Conservation (phyloP, 1,140 invertebrate species). For the Trichomalopsis sarcophagae region DNA sequence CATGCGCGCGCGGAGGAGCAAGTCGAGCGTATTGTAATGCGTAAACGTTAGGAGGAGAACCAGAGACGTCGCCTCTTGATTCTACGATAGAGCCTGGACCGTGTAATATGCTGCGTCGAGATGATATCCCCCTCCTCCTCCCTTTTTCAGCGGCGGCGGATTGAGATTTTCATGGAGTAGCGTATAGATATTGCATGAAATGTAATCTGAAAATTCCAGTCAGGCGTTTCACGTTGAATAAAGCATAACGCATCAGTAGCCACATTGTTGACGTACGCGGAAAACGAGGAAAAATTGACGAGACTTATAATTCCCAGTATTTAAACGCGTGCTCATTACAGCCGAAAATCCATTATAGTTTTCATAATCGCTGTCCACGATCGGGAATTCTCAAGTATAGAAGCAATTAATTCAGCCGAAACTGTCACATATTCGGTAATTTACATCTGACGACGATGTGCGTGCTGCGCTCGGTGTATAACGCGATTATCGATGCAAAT, state of each 20-base stretch:
- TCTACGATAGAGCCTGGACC: background rate
- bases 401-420: constrained; percentile 8
- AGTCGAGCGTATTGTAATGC: constrained; percentile 7
- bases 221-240: too few species aligned
- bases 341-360: background rate
- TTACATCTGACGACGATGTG: background rate
- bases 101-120: background rate
- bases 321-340: background rate
- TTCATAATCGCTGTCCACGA: background rate
- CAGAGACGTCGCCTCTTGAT: constrained; percentile 5
- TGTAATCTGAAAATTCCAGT: too few species aligned
- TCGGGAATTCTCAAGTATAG: background rate
- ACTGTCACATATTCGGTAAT: constrained; percentile 26
- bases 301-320: too few species aligned
- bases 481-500: constrained; percentile 9
- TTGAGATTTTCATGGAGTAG: too few species aligned
- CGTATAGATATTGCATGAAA: too few species aligned
- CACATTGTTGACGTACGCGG: too few species aligned
- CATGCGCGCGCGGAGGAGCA: constrained; percentile 42
- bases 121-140: too few species aligned
- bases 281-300: too few species aligned
- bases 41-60: background rate
- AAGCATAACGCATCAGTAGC: too few species aligned
- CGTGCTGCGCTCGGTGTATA: background rate
- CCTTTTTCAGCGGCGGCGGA: background rate